Percentiles rank a stretch among this genome's conserved stretches.
Evolutionary conservation across 2,888 invertebrate species (phyloP).

Genomic region (Sphaeridia pumilis): DNA sequence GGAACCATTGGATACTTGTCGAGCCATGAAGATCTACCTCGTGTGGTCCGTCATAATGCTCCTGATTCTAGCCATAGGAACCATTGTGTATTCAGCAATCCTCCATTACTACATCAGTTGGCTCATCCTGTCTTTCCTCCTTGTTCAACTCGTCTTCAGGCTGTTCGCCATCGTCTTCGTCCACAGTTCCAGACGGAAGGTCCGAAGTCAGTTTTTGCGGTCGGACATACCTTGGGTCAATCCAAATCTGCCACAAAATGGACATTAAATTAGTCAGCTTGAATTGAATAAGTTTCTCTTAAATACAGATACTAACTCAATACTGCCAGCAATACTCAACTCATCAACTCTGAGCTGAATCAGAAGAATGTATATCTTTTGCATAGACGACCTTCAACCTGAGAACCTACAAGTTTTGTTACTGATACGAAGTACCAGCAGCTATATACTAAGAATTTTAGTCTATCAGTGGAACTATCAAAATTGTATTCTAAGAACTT

Average conservation of each 20-base stretch:
- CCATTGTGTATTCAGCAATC: slow-evolving; percentile 3
- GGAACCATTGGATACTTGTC: slow-evolving; percentile 5
- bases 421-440: too few relatives aligned
- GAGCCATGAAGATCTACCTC: slow-evolving; percentile 5
- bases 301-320: too few relatives aligned
- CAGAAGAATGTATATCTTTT: too few relatives aligned
- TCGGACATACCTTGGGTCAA: slow-evolving; percentile 13
- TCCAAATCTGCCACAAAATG: slow-evolving; percentile 5
- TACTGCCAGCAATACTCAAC: too few relatives aligned
- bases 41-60: slow-evolving; percentile 4
- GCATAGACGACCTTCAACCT: too few relatives aligned
- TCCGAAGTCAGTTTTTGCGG: slow-evolving; percentile 8
- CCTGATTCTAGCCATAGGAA: background rate
- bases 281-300: too few relatives aligned
- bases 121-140: slow-evolving; percentile 5
- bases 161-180: slow-evolving; percentile 1
- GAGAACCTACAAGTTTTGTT: too few relatives aligned
- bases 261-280: too few relatives aligned
- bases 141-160: slow-evolving; percentile 9
- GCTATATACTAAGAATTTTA: too few relatives aligned
- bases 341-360: too few relatives aligned
- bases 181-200: slow-evolving; percentile 1
- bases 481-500: too few relatives aligned
- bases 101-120: slow-evolving; percentile 3
- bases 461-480: too few relatives aligned